Evolutionary conservation across 2,113 vertebrate species (phyloP), one percentile per base, ranked within the genome.

Genomic region (Corythaixoides concolor): DNA sequence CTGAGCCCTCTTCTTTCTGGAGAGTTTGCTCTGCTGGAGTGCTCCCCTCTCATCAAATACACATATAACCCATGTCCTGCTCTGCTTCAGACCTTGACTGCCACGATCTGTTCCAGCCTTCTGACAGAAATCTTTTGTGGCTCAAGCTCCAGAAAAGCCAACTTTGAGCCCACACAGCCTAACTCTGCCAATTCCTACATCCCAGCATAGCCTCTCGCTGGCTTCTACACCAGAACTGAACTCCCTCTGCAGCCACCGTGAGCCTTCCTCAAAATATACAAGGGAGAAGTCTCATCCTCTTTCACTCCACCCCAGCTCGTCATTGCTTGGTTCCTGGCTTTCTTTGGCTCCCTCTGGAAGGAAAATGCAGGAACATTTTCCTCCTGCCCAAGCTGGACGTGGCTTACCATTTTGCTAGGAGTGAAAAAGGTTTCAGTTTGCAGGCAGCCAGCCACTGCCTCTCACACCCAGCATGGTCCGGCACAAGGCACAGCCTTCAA

Each of bases 61-160:
- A 10, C 2, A 0, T 43, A 17, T 8, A 62, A 1, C 5, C 27
- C 15, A 22, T 4, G 8, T 19, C 8, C 21, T 90, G 45, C 55
- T 69, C 53, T 77, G 58, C 67, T 74, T 15, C 21, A 66, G 35
- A 47, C 32, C 8, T 45, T 64, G 32, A 28, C 14, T 77, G 6
- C 24, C 26, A 43, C 4, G 6, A 5, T 12, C 12, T 58, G 1
- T 74, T 79, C 32, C 39, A 85, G 14, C 3, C 5, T 19, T n/a
- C 32, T 88, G 64, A 68, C 13, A 90, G 41, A 33, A 37, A 72
- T 41, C 7, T 5, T 68, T 37, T 70, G 32, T 21, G 88, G 39
- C 12, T 58, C 45, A 70, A 74, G 9, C 45, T 70, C 32, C 32
- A 82, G 20, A 8, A 79, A 88, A 92, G 33, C 3, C 28, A 63